Base-by-base conservation (phyloP, 37 sponge, comb jelly and placozoan genomes). In the Beroe forskalii region DNA sequence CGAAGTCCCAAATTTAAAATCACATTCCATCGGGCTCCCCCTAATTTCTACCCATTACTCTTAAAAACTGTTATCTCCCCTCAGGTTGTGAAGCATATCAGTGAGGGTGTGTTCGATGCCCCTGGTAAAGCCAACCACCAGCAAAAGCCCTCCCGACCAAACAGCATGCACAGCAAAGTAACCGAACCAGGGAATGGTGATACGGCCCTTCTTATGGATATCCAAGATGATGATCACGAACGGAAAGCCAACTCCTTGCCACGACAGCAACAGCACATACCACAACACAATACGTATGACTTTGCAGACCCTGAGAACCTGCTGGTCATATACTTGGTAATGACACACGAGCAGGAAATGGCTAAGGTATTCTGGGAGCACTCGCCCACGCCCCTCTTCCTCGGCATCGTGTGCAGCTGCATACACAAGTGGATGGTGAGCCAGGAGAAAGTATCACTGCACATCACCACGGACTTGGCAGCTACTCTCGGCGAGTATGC, bases 321-420 rank as follows among this genome's bases (percentile, higher is more conserved):
- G 22, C 75, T 72, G 75, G 30, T 39, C 19, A 22, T 72, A 17
- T 72, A 72, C 40, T 30, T 72, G 75, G 38, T 4, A 1, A 20
- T 72, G 40, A 37, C 35, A 23, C 75, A 72, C 75, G 75, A 72
- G 39, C 75, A 72, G 38, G 75, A 72, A 4, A 14, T 72, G 35
- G 75, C 75, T 4, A 72, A 72, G 39, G 75, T 72, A 1, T 30
- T 72, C 75, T 72, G 75, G 75, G 75, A 72, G 75, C 35, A 35
- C 22, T 72, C 75, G 8, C 12, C 6, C 40, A 72, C 75, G 8
- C 75, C 75, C 22, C 75, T 72, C 75, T 72, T 38, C 38, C 38
- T 72, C 6, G 75, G 75, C 40, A 36, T 72, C 8, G 75, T 72
- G 32, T 72, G 75, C 40, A 72, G 1, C 6, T 72, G 38, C 35